Evolutionary conservation across 2,797 vertebrate genomes (phyloP).

Genomic region (Acanthiza pusilla): DNA sequence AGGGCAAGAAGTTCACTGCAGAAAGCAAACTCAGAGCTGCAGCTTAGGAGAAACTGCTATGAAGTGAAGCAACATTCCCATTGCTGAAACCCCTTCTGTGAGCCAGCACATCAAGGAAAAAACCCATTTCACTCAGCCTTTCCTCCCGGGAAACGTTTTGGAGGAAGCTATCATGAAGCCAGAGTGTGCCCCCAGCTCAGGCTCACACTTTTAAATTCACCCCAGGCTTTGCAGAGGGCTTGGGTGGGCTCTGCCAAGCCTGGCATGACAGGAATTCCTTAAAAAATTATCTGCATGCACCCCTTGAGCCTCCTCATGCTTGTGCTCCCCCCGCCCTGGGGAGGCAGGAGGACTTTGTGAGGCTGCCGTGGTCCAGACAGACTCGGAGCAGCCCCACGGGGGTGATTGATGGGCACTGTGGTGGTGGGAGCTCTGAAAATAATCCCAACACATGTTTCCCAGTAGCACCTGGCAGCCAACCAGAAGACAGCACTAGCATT

Average conservation of each 20-base stretch:
- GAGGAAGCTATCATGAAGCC: neutral
- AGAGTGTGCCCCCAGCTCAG: accelerated
- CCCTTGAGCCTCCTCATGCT: neutral
- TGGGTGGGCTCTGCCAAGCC: neutral
- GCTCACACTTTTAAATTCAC: neutral
- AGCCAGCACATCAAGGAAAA: neutral
- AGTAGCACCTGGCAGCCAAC: constrained; percentile 73
- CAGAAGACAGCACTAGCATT: constrained; percentile 70
- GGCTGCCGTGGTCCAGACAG: neutral
- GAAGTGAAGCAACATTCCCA: neutral
- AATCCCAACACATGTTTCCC: constrained; percentile 73
- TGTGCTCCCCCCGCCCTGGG: neutral
- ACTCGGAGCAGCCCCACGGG: neutral
- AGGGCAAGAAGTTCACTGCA: neutral
- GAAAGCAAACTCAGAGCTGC: neutral
- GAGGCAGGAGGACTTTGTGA: neutral
- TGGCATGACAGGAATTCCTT: constrained; percentile 4
- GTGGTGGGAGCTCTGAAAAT: constrained; percentile 67
- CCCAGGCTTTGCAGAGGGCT: neutral
- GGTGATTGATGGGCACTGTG: constrained; percentile 63
- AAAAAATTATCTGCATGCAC: constrained; percentile 3
- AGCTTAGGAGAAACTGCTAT: neutral
- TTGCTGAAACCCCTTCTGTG: neutral
- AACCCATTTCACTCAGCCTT: accelerated
- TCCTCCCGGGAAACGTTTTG: neutral